These are phyloP conservation scores for Gadus macrocephalus DNA, from an alignment of 2,113 vertebrate species.

Conservation along the genomic window DNA sequence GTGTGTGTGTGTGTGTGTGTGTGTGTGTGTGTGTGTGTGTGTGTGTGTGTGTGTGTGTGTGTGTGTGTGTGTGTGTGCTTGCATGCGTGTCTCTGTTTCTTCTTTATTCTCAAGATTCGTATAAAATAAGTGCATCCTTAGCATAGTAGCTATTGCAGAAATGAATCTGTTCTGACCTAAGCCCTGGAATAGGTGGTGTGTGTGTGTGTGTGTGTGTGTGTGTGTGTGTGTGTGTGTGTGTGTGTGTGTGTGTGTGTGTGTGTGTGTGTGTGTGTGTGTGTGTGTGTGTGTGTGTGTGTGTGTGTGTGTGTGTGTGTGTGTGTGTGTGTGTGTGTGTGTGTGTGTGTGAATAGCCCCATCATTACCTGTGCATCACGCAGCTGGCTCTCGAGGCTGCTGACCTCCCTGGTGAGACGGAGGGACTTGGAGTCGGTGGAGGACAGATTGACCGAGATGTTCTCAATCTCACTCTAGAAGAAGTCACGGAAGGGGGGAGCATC, in stretches of 20 bases:
- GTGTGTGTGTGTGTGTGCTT: neutral
- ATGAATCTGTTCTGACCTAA: no score
- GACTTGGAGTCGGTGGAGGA: slow-evolving; percentile 78
- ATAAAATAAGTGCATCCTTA: neutral
- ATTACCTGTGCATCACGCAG: slow-evolving; percentile 83
- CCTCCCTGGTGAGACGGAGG: slow-evolving; percentile 80
- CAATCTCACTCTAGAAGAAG: slow-evolving; percentile 76
- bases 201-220: neutral
- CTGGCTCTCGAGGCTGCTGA: slow-evolving; percentile 79
- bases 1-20: neutral
- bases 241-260: slow-evolving; percentile 6
- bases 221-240: slow-evolving; percentile 5
- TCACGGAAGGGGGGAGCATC: neutral
- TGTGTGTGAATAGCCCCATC: slow-evolving; percentile 7
- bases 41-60: slow-evolving; percentile 3
- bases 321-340: slow-evolving; percentile 1
- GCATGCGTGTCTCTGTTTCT: no score
- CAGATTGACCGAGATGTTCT: slow-evolving; percentile 69
- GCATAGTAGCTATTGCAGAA: neutral
- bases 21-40: slow-evolving; percentile 6
- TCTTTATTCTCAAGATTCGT: no score
- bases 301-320: neutral
- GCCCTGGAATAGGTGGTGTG: no score
- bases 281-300: neutral
- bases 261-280: slow-evolving; percentile 8